Base-by-base conservation (phyloP, 2,113 vertebrate species). In the Notothenia rossii region DNA sequence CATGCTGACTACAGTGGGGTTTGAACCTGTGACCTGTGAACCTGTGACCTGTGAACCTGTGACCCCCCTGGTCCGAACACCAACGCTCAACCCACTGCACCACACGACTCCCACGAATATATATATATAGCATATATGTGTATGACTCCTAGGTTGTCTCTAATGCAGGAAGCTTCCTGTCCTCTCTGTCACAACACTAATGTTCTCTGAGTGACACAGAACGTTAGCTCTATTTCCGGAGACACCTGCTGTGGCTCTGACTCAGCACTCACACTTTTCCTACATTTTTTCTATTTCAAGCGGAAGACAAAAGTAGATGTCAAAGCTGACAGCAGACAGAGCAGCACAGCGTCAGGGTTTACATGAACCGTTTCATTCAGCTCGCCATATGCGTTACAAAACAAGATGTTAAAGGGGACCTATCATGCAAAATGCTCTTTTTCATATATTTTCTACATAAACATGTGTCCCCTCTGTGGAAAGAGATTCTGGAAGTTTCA, bases 171-270 rank as follows among this genome's bases (percentile, higher is more conserved):
- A 43, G 46, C 71, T 61, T 71, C 81, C 65, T 74, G 82, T 25
- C 68, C 66, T 66, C 58, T 58, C 7, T 55, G 13, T 53, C 82
- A 40, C 17, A 15, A 49, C 65, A 9, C 54, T 72, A 40, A 29
- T 48, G 29, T 67, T 65, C 61, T 80, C 63, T 67, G 25, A 49
- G 62, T 75, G 43, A 82, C 83, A 86, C 63, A 70, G 64, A 82
- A n/a, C 15, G 68, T 63, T 59, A 11, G 40, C 14, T 68, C 51
- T 72, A 82, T 84, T 86, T 82, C 48, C 33, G 12, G 75, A 77
- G 11, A 62, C 51, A 85, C 59, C 69, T 81, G 79, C 72, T 73
- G 78, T 74, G 2, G 1, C 43, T 66, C 29, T 25, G n/a, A 48
- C 65, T 22, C 6, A 11, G 1, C 33, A 10, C 49, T 48, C 29